Conservation (phyloP, 2,113 vertebrate species). For the Anhinga rufa region DNA sequence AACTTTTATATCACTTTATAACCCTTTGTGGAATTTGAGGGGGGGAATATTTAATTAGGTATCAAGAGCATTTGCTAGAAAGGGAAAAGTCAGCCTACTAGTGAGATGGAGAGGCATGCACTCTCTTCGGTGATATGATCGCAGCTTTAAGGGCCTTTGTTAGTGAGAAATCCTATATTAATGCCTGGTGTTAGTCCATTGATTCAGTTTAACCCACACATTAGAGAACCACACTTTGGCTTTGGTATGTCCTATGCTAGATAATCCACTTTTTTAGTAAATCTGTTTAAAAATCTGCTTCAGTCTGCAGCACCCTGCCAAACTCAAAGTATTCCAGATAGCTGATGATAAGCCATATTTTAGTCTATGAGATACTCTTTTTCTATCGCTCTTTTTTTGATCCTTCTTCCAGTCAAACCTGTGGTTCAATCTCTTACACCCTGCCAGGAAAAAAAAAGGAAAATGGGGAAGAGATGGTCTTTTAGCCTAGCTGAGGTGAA, state of each 20-base stretch:
- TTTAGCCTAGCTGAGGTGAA: background rate
- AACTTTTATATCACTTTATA: background rate
- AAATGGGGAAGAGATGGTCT: background rate
- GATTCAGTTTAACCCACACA: background rate
- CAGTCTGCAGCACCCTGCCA: background rate
- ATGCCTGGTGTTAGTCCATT: background rate
- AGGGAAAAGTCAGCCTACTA: background rate
- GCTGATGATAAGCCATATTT: background rate
- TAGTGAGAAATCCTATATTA: background rate
- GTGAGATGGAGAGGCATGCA: background rate
- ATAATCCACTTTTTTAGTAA: background rate
- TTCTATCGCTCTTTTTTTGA: background rate
- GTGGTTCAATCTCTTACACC: background rate
- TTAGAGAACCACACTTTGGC: background rate
- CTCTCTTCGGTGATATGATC: background rate
- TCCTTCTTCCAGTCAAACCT: background rate
- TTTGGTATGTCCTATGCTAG: background rate
- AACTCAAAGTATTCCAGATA: background rate
- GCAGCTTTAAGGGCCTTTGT: background rate
- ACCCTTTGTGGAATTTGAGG: background rate
- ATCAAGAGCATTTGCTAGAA: background rate
- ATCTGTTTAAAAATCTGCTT: background rate
- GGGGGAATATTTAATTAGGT: background rate
- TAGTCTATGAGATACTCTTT: background rate
- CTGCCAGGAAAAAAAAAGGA: background rate